Evolutionary conservation across 1,140 invertebrate species (phyloP).

Genomic region (Drosophila nikananu): DNA sequence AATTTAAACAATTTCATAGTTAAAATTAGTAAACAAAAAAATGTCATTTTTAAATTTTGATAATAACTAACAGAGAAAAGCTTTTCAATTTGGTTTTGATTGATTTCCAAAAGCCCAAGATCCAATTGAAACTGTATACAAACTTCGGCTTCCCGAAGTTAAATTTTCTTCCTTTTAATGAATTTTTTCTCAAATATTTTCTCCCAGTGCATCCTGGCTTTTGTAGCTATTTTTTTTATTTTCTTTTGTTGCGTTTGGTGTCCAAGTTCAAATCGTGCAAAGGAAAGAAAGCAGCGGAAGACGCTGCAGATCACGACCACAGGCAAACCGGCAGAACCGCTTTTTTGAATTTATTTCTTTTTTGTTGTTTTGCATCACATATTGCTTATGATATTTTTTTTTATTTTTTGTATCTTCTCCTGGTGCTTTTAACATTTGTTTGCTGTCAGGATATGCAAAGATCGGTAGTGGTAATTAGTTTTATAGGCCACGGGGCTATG

Average conservation of each 20-base stretch:
- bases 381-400: constrained; percentile 19
- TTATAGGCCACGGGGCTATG: constrained; percentile 23
- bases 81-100: background rate
- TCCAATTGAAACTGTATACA: background rate
- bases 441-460: constrained; percentile 51
- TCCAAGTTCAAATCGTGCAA: constrained; percentile 82
- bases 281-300: constrained; percentile 76
- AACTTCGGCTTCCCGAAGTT: background rate
- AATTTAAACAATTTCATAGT: too few species aligned
- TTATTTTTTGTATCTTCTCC: constrained; percentile 21
- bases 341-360: constrained; percentile 58
- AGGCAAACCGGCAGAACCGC: constrained; percentile 79
- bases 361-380: constrained; percentile 31
- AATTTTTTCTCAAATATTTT: background rate
- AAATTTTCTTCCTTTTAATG: background rate
- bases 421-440: constrained; percentile 35
- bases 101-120: background rate
- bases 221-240: constrained; percentile 28
- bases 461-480: constrained; percentile 33
- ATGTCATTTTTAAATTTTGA: background rate
- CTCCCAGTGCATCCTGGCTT: constrained; percentile 4
- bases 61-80: background rate
- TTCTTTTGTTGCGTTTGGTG: constrained; percentile 62
- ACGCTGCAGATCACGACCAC: constrained; percentile 69
- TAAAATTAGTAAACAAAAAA: too few species aligned